Evolutionary conservation across 2,888 invertebrate genomes (phyloP), one percentile per base, ranked within the genome.

Genomic region (Glaucopsyche alexis): DNA sequence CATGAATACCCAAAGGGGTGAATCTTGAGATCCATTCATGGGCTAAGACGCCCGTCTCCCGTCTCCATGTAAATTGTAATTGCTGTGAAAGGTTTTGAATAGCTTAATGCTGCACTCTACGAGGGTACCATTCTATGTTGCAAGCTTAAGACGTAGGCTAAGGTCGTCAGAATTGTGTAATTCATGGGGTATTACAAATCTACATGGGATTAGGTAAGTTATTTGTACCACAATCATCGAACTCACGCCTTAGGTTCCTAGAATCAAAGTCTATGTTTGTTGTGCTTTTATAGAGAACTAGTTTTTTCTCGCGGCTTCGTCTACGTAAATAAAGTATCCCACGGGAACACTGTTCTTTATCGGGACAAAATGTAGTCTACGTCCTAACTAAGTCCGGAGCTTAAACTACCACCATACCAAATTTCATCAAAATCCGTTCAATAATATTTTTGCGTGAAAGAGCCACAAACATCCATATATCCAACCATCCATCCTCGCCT

Each of bases 1-100:
- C 84, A 91, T 90, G 89, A 90, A 90, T 91, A 87, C 83, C 78
- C 80, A 82, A 86, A 87, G 84, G 91, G 90, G 87, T 87, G 84
- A 81, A 85, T 87, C 82, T 85, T 83, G 87, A 89, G 89, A 88
- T 87, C 86, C 85, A 91, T 91, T 92, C 90, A 91, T 91, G 81
- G 86, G 81, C 81, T 82, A 83, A 85, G 84, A 80, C 82, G 85
- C 83, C 85, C 83, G 83, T 84, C 42, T 7, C 42, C 42, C 42
- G 42, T 42, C 81, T 75, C 74, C 77, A 77, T 78, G 78, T 79
- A 80, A 79, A 79, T 76, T 80, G 82, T 85, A 83, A 87, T 87
- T 84, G 84, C 83, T 80, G 82, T 81, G 78, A 79, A 79, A 79
- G 79, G 76, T 76, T 78, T 78, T 78, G 74, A 72, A 74, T 75